Conservation (phyloP, 35 echinoderm and acorn worm species). For the Eucidaris tribuloides region DNA sequence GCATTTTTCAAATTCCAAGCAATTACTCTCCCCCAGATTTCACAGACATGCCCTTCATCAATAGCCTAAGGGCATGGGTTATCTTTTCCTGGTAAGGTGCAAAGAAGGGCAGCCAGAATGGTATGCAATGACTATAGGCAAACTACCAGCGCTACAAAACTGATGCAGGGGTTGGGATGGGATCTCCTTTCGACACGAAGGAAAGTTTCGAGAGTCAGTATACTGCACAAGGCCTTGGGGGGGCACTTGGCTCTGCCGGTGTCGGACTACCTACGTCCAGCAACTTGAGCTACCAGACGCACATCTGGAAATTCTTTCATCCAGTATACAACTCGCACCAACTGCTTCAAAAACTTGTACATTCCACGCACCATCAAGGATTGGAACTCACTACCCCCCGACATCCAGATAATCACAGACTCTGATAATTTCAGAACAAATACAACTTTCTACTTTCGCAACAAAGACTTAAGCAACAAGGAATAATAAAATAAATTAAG, state of each 20-base stretch:
- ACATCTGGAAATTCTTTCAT: background rate
- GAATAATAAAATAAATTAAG: background rate
- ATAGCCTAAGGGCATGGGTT: too few species aligned
- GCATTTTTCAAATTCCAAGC: too few species aligned
- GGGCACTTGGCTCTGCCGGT: background rate
- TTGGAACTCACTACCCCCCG: background rate
- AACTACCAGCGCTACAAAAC: background rate
- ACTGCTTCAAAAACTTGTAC: background rate
- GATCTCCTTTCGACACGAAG: background rate
- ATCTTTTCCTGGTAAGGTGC: too few species aligned
- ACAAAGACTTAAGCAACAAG: background rate
- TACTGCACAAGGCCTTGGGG: constrained; percentile 7
- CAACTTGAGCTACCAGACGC: background rate
- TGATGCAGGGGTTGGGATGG: background rate
- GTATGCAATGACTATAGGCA: constrained; percentile 8
- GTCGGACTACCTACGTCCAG: background rate
- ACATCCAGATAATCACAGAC: background rate
- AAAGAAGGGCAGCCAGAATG: too few species aligned
- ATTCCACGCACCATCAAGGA: background rate
- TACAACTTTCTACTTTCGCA: background rate
- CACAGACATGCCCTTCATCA: too few species aligned
- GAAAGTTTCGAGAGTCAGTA: background rate
- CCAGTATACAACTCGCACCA: background rate
- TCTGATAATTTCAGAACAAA: background rate
- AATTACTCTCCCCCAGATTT: too few species aligned